Conservation (phyloP, 2,888 invertebrate genomes). For the Nineta flava region DNA sequence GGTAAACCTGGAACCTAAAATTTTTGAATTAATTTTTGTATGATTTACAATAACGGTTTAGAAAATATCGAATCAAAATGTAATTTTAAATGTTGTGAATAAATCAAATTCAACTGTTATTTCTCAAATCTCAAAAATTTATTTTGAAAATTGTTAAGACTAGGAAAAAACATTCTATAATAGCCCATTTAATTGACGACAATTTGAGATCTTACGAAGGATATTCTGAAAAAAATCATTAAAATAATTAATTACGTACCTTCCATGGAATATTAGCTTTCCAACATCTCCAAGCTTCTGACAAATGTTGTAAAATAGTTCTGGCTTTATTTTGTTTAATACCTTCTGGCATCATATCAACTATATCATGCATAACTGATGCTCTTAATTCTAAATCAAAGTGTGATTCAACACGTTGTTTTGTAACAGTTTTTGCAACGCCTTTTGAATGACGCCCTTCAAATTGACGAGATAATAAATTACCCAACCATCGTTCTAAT, state of each 20-base stretch:
- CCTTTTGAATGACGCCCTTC: conserved; percentile 99
- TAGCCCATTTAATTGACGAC: too few species aligned
- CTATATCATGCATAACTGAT: conserved; percentile 93
- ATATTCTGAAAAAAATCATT: too few species aligned
- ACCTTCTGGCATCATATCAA: conserved; percentile 99
- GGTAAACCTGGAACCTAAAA: conserved; percentile 81
- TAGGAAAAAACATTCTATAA: too few species aligned
- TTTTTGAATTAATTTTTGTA: too few species aligned
- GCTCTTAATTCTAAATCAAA: conserved; percentile 97
- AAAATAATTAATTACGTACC: conserved; percentile 29
- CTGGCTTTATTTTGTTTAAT: conserved; percentile 99
- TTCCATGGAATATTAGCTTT: conserved; percentile 99
- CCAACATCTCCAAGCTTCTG: conserved; percentile 99
- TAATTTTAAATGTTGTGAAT: background rate
- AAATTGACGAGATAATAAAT: conserved; percentile 93
- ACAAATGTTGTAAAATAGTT: conserved; percentile 95
- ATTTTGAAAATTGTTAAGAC: too few species aligned
- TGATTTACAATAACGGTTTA: conserved; percentile 1
- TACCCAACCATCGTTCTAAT: conserved; percentile 97
- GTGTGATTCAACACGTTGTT: conserved; percentile 98
- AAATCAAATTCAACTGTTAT: too few species aligned
- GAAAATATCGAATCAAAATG: background rate
- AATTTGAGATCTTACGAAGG: too few species aligned
- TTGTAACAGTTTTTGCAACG: conserved; percentile 98
- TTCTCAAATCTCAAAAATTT: too few species aligned